Percentiles rank a stretch among this genome's conserved stretches.
Conservation (phyloP, 2,888 invertebrate genomes). For the Esperia sulphurella region DNA sequence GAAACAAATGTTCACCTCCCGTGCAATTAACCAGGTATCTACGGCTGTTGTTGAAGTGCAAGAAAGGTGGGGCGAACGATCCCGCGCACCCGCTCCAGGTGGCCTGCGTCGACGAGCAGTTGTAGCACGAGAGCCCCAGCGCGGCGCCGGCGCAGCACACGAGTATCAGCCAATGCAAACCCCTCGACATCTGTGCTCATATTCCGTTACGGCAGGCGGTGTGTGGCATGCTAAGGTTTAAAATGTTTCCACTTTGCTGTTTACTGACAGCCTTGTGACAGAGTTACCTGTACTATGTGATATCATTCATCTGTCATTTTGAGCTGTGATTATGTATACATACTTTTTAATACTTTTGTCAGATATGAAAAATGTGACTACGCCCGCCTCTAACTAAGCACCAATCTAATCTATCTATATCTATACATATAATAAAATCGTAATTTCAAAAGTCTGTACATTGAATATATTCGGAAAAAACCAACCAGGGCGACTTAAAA, state of each 20-base stretch:
- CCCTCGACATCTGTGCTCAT: slow-evolving; percentile 9
- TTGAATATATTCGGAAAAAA: too few species aligned
- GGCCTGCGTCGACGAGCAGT: slow-evolving; percentile 53
- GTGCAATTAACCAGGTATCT: slow-evolving; percentile 51
- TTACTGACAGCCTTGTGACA: background rate
- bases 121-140: slow-evolving; percentile 47
- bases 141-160: slow-evolving; percentile 11
- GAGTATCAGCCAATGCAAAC: slow-evolving; percentile 1
- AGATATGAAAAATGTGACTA: too few species aligned
- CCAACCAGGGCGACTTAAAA: too few species aligned
- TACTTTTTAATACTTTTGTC: too few species aligned
- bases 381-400: too few species aligned
- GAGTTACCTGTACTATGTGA: background rate
- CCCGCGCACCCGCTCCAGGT: slow-evolving; percentile 48
- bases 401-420: too few species aligned
- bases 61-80: slow-evolving; percentile 34
- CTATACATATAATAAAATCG: too few species aligned
- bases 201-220: background rate
- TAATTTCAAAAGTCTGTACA: too few species aligned
- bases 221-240: background rate
- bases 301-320: too few species aligned
- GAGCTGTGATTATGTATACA: too few species aligned
- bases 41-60: slow-evolving; percentile 40
- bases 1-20: slow-evolving; percentile 36
- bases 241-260: background rate